Conservation (phyloP, 2,797 vertebrate species). For the Pseudopleuronectes americanus region DNA sequence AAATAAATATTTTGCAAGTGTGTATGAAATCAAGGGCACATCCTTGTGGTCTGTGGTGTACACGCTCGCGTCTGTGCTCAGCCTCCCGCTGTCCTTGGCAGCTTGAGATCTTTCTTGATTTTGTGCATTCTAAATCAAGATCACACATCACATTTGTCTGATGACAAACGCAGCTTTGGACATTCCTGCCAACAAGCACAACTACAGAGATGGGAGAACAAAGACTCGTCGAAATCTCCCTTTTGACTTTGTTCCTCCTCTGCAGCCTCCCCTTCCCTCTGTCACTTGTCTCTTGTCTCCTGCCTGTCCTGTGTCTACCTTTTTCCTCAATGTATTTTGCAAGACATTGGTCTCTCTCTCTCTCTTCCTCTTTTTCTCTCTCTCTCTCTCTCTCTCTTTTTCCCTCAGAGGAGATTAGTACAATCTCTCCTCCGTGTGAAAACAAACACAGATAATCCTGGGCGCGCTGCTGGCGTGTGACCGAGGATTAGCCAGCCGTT, state of each 20-base stretch:
- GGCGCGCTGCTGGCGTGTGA: constrained; percentile 79
- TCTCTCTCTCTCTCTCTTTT: constrained; percentile 24
- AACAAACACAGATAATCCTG: constrained; percentile 86
- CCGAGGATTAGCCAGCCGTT: constrained; percentile 78
- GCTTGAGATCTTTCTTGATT: constrained; percentile 44
- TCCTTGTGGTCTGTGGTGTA: not conserved
- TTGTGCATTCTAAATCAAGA: constrained; percentile 65
- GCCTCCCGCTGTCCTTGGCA: constrained; percentile 53
- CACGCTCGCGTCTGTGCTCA: not conserved
- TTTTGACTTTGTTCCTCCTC: constrained; percentile 73
- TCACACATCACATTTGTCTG: constrained; percentile 72
- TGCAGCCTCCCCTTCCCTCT: constrained; percentile 49
- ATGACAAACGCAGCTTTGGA: constrained; percentile 69
- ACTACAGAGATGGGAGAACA: constrained; percentile 64
- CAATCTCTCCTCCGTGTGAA: constrained; percentile 82
- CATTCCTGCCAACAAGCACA: constrained; percentile 67
- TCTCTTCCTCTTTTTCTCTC: constrained; percentile 27
- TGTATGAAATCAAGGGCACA: not conserved
- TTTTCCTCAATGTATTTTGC: constrained; percentile 19
- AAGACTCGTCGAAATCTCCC: constrained; percentile 69
- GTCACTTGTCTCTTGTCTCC: constrained; percentile 53
- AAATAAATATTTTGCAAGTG: constrained; percentile 15
- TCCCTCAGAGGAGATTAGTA: constrained; percentile 80
- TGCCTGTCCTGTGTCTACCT: constrained; percentile 14
- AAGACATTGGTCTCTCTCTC: constrained; percentile 45